Percentiles rank a stretch among this genome's conserved stretches.
Evolutionary conservation across 2,797 vertebrate genomes (phyloP).

Genomic region (Darevskia mixta): DNA sequence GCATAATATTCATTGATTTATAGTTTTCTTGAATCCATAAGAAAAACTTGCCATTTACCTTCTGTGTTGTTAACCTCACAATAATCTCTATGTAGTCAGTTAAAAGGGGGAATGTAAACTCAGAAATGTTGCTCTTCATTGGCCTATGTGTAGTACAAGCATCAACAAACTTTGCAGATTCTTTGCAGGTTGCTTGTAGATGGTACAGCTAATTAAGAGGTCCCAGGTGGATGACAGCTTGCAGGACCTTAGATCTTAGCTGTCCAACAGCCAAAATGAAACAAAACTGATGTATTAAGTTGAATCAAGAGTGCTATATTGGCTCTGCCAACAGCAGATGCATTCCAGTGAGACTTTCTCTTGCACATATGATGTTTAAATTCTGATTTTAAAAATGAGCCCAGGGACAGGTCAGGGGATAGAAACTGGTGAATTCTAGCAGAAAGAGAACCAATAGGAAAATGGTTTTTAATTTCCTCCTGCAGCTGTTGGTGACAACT

Average conservation of each 20-base stretch:
- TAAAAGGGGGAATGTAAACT: not conserved
- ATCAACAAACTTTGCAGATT: not conserved
- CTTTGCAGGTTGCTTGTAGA: not conserved
- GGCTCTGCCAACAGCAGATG: no score
- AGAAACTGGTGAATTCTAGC: not conserved
- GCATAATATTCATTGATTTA: slow-evolving; percentile 67
- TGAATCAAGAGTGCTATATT: no score
- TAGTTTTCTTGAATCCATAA: slow-evolving; percentile 36
- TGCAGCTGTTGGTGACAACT: not conserved
- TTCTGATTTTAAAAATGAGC: no score
- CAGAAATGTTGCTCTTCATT: not conserved
- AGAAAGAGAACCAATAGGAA: not conserved
- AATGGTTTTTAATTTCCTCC: not conserved
- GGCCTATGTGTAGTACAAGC: not conserved
- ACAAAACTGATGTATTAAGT: no score
- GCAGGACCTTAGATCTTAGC: no score
- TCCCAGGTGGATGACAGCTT: no score
- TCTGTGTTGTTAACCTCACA: not conserved
- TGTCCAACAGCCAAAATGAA: no score
- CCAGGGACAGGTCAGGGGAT: not conserved
- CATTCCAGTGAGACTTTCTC: no score
- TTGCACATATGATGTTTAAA: no score
- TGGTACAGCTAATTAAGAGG: no score
- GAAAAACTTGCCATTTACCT: slow-evolving; percentile 30
- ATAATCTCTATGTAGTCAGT: not conserved